Base-by-base conservation (phyloP, 2,113 vertebrate species). In the Terrapene triunguis region DNA sequence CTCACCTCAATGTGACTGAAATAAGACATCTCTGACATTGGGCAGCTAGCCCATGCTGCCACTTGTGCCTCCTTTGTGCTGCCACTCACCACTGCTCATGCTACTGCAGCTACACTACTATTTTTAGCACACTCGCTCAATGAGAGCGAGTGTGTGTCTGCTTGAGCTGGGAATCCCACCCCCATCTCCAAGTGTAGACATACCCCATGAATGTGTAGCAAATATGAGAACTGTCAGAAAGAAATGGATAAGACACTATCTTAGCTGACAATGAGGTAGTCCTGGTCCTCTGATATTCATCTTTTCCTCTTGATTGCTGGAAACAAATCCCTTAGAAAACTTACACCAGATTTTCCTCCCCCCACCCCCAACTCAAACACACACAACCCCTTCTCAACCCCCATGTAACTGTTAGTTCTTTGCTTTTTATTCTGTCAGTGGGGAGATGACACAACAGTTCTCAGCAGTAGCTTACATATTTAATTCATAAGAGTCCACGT, bases 221-320 rank as follows among this genome's bases (percentile, higher is more conserved):
- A 88, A 95, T 80, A 88, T 7, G 65, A 85, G 78, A 95, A 35
- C 90, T 93, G 85, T 92, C 93, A 91, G 83, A 47, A 93, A 89
- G 17, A 90, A 89, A 59, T 72, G 87, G 80, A 1, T 8, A 90
- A 78, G 89, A 19, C 17, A 55, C 62, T 87, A 84, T 35, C 81
- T 51, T n/a, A 24, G 82, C 86, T 94, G 95, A 72, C 65, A 74
- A 8, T 51, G 17, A 14, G 32, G 74, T 84, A 0, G 83, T 94
- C 50, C 91, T 94, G 89, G 83, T 0, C 2, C 16, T 50, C 53
- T 51, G 87, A 91, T 57, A 11, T 88, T 91, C 35, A 16, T 89
- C 74, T 94, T 50, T 2, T 0, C 85, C 84, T 87, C n/a, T 72
- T 38, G n/a, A 19, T 72, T 72, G 69, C 19, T 72, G 35, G 69